phyloP scores from a whole-genome alignment of 1,140 invertebrate genomes.

The Tyrophagus putrescentiae region DNA sequence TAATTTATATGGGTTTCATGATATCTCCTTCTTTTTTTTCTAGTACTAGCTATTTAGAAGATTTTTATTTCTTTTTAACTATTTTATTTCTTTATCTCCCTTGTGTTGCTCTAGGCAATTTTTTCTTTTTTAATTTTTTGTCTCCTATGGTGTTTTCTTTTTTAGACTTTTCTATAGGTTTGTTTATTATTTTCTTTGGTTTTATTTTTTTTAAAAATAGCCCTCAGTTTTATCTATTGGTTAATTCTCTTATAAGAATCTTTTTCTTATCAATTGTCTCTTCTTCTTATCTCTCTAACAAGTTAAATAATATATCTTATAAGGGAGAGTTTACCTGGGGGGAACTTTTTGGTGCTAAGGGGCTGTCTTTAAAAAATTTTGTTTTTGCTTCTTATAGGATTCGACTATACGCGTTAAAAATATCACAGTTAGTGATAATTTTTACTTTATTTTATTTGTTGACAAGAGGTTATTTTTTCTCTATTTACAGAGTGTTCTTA shows the following conservation, averaged over 20 bases:
- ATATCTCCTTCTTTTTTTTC: neutral
- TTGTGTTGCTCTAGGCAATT: neutral
- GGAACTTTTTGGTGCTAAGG: neutral
- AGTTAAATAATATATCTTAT: neutral
- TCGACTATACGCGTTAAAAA: neutral
- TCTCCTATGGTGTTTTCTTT: neutral
- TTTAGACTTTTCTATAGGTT: neutral
- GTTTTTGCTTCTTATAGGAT: neutral
- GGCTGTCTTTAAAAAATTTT: neutral
- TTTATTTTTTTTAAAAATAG: neutral
- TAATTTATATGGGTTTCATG: neutral
- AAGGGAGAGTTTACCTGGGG: neutral
- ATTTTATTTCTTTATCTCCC: neutral
- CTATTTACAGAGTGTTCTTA: too few relatives aligned
- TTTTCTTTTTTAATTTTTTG: neutral
- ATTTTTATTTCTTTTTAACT: neutral
- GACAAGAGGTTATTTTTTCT: neutral
- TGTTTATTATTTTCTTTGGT: neutral
- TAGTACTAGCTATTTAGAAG: neutral
- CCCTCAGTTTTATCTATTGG: constrained; percentile 19
- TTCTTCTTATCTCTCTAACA: neutral
- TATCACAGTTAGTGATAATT: neutral
- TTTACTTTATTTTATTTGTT: neutral
- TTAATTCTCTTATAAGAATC: neutral
- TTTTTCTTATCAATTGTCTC: neutral